A percentile compares a stretch with the other conserved stretches of the same genome.
Evolutionary conservation across 2,797 vertebrate genomes (phyloP).

Genomic region (Coluber constrictor): DNA sequence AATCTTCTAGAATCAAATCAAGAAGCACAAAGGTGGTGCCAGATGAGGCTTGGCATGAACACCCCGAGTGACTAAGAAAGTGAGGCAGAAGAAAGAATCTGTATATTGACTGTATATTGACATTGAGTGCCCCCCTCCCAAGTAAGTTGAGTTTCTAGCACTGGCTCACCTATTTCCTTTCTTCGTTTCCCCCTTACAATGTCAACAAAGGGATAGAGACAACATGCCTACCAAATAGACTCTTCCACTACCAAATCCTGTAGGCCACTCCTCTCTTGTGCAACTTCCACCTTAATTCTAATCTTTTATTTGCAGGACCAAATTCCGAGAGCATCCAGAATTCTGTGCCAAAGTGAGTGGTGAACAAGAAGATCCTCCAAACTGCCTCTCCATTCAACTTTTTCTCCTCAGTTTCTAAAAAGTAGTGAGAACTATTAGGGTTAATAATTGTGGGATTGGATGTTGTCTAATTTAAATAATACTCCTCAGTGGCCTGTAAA

Average conservation of each 20-base stretch:
- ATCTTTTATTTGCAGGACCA: neutral
- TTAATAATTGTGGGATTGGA: neutral
- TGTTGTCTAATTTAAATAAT: neutral
- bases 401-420: neutral
- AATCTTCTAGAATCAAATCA: neutral
- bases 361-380: neutral
- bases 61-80: neutral
- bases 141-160: neutral
- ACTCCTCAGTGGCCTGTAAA: neutral
- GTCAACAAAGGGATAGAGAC: neutral
- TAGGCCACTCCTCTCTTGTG: neutral
- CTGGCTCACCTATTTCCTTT: neutral
- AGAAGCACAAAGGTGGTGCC: neutral
- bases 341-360: neutral
- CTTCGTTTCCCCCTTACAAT: neutral
- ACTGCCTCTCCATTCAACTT: neutral
- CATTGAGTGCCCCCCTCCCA: neutral
- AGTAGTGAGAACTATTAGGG: neutral
- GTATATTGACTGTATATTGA: neutral
- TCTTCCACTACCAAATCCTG: neutral
- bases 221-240: neutral
- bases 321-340: neutral
- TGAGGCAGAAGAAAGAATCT: neutral
- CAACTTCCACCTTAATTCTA: neutral
- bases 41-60: neutral